phyloP scores from a whole-genome alignment of 1,140 invertebrate species.

The Brachionus angularis region DNA sequence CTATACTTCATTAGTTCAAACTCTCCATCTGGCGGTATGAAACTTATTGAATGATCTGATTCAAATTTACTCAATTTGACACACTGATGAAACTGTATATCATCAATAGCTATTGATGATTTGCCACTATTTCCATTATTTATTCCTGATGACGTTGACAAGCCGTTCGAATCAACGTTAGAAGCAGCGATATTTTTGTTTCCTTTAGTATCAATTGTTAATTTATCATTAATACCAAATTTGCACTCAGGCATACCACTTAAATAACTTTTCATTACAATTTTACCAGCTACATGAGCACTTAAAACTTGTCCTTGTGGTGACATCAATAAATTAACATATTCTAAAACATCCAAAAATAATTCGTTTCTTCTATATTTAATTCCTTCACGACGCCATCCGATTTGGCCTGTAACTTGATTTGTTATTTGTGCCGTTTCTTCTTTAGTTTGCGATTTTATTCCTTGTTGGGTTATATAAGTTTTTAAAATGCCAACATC shows the following conservation, averaged over 20 bases:
- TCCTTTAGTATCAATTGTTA: slow-evolving; percentile 96
- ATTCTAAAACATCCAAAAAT: slow-evolving; percentile 97
- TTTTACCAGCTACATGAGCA: slow-evolving; percentile 97
- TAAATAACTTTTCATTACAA: slow-evolving; percentile 99
- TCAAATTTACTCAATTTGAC: slow-evolving; percentile 99
- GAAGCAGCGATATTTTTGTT: slow-evolving; percentile 60
- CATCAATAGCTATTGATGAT: slow-evolving; percentile 89
- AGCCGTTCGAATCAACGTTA: slow-evolving; percentile 13
- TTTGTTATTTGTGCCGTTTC: slow-evolving; percentile 99
- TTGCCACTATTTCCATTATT: slow-evolving; percentile 47
- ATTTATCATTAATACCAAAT: slow-evolving; percentile 99
- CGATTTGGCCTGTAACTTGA: slow-evolving; percentile 97
- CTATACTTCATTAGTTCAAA: slow-evolving; percentile 94
- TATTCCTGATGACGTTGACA: too few species aligned
- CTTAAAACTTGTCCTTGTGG: slow-evolving; percentile 98
- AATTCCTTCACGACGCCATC: slow-evolving; percentile 98
- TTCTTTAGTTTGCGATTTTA: slow-evolving; percentile 93
- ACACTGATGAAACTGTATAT: slow-evolving; percentile 99
- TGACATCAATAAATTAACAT: slow-evolving; percentile 98
- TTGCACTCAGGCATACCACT: slow-evolving; percentile 99
- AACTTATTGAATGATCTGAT: slow-evolving; percentile 98
- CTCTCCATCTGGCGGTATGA: slow-evolving; percentile 99
- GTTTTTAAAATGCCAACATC: slow-evolving; percentile 98
- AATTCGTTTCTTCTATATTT: slow-evolving; percentile 98
- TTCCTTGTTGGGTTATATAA: slow-evolving; percentile 98